Percentiles rank a stretch among this genome's conserved stretches.
Conservation (phyloP, 1,140 invertebrate genomes). For the Acromyrmex charruanus region DNA sequence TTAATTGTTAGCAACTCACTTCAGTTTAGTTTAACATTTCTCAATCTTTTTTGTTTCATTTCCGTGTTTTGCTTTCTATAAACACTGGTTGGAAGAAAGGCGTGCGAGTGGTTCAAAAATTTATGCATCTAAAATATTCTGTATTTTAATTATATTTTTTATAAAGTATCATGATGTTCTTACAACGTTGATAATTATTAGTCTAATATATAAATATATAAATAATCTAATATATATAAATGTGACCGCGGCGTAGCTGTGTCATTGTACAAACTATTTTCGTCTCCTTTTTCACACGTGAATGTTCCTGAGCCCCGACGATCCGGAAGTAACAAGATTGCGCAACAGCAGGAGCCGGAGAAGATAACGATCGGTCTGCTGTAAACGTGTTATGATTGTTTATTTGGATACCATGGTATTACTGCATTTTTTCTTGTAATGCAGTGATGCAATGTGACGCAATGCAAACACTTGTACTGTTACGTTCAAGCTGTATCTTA, state of each 20-base stretch:
- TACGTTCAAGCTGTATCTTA: background rate
- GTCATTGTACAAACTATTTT: slow-evolving; percentile 52
- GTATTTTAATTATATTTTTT: background rate
- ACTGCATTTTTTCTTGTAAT: slow-evolving; percentile 9
- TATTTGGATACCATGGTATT: slow-evolving; percentile 23
- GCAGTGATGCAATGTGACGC: slow-evolving; percentile 8
- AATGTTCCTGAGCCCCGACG: background rate
- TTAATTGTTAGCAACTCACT: slow-evolving; percentile 67
- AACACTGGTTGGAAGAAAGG: background rate
- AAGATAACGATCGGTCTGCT: slow-evolving; percentile 49
- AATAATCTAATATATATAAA: too few relatives aligned
- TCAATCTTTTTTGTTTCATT: background rate
- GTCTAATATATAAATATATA: too few relatives aligned
- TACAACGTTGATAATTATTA: background rate
- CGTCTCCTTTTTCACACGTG: slow-evolving; percentile 13
- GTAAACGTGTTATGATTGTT: slow-evolving; percentile 45
- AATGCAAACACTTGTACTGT: background rate
- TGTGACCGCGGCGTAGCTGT: slow-evolving; percentile 25
- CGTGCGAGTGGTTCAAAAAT: background rate
- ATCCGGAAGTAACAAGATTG: slow-evolving; percentile 67
- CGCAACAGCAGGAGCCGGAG: slow-evolving; percentile 45
- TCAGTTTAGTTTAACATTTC: slow-evolving; percentile 7
- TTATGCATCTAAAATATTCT: background rate
- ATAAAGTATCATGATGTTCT: background rate
- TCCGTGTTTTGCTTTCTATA: background rate